Evolutionary conservation across 2,113 vertebrate genomes (phyloP).

Genomic region (Cariama cristata): DNA sequence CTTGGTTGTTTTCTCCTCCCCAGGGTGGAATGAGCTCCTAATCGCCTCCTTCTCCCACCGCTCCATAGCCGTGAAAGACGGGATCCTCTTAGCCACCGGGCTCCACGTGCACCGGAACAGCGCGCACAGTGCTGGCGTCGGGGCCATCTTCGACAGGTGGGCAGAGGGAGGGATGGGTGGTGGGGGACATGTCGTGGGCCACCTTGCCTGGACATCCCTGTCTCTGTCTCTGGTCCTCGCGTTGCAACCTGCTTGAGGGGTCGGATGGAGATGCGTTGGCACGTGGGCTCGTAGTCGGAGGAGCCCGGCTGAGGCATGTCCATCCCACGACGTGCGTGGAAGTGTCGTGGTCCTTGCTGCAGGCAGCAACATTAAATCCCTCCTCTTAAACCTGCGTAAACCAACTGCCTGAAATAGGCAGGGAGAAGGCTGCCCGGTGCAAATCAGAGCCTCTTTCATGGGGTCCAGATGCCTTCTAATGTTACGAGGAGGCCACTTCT

Average conservation of each 20-base stretch:
- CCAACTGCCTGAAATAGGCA: background rate
- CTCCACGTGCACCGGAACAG: constrained; percentile 97
- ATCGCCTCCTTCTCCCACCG: constrained; percentile 99
- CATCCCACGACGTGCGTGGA: accelerated
- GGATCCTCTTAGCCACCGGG: constrained; percentile 94
- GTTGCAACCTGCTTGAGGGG: accelerated
- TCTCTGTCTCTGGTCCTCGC: accelerated
- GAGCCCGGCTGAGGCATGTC: accelerated
- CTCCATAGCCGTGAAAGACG: constrained; percentile 95
- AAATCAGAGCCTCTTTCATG: constrained; percentile 10
- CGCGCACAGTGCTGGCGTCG: constrained; percentile 96
- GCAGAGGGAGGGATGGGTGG: background rate
- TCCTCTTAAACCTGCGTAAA: background rate
- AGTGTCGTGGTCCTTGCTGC: background rate
- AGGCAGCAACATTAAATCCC: background rate
- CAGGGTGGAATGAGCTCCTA: constrained; percentile 98
- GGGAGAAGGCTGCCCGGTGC: background rate
- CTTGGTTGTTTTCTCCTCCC: background rate
- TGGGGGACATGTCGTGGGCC: accelerated
- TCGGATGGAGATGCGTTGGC: background rate
- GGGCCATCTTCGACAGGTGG: constrained; percentile 99
- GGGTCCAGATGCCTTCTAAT: constrained; percentile 24
- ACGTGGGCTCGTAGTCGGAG: background rate
- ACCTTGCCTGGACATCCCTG: background rate
- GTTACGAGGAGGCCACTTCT: background rate